Base-by-base conservation (phyloP, 2,888 invertebrate species). In the Callosobruchus maculatus region DNA sequence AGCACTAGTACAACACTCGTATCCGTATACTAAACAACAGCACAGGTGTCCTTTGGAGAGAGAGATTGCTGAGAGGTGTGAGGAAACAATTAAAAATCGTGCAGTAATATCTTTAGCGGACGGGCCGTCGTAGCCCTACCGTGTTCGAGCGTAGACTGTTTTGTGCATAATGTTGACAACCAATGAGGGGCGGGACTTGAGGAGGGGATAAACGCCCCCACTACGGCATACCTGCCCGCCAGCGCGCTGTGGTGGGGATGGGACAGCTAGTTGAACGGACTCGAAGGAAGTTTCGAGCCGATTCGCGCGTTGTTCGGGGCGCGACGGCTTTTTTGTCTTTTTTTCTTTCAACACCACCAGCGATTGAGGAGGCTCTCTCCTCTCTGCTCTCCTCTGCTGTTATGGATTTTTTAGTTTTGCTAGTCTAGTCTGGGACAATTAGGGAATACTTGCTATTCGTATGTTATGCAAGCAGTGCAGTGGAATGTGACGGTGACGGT, bases 151-250 rank as follows among this genome's bases (percentile, higher is more conserved):
- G 86, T 86, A 85, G 84, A 87, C 87, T 87, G 87, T 86, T 86
- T 86, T 85, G 84, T 86, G 85, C 85, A 84, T 86, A 86, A 85
- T 85, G 85, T 86, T 86, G 85, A 86, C 85, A 86, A 86, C 85
- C 86, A 86, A 86, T 86, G 85, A 86, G 86, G 86, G 87, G 86
- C 86, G 86, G 86, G 84, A 83, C 85, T 81, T 79, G 84, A 49
- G 49, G 86, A 82, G 86, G 87, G 87, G 87, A 85, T 85, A 82
- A 22, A 80, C 82, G 82, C 84, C 84, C 85, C 85, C 85, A 83
- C 85, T 81, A 81, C 79, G 78, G 80, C 85, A 85, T 85, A 85
- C 85, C 76, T 73, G n/a, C 74, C 73, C 72, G 75, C 74, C 75
- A 75, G 79, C 76, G 72, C 67, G 31, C 71, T 73, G 72, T 73